A percentile compares a stretch with the other conserved stretches of the same genome.
These are phyloP conservation scores for Takifugu bimaculatus DNA, from an alignment of 2,113 vertebrate species.

Conservation along the genomic window DNA sequence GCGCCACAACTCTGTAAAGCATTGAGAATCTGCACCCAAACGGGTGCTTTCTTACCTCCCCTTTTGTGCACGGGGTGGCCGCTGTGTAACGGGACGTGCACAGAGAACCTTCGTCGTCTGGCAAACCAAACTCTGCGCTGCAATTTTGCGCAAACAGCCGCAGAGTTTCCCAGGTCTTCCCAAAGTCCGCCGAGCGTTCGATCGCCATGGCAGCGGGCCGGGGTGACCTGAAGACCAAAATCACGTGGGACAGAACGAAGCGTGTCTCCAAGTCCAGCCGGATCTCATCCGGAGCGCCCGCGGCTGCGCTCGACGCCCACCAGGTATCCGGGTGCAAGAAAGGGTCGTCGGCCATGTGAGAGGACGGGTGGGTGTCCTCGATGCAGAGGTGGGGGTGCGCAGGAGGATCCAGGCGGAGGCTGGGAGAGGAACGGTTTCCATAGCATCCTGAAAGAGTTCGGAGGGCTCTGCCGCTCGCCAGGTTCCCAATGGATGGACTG, in stretches of 20 bases:
- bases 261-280: slow-evolving; percentile 79
- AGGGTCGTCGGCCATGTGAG: slow-evolving; percentile 82
- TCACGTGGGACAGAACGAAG: slow-evolving; percentile 83
- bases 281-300: slow-evolving; percentile 72
- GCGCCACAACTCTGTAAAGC: background rate
- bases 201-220: slow-evolving; percentile 83
- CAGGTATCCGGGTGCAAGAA: slow-evolving; percentile 80
- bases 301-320: slow-evolving; percentile 79
- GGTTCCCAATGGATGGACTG: slow-evolving; percentile 83
- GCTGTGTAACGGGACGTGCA: slow-evolving; percentile 86
- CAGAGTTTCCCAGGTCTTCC: slow-evolving; percentile 80
- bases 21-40: background rate
- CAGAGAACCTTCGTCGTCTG: slow-evolving; percentile 77
- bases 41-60: slow-evolving; percentile 77
- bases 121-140: slow-evolving; percentile 77
- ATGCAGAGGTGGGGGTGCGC: slow-evolving; percentile 52
- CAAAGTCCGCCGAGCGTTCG: slow-evolving; percentile 83
- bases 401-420: slow-evolving; percentile 54
- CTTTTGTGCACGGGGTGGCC: slow-evolving; percentile 78
- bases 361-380: slow-evolving; percentile 73
- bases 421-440: slow-evolving; percentile 68
- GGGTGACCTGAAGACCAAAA: slow-evolving; percentile 83
- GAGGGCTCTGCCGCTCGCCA: slow-evolving; percentile 81
- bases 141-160: slow-evolving; percentile 85
- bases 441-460: slow-evolving; percentile 75